Evolutionary conservation across 2,113 vertebrate species (phyloP).

Genomic region (Rhinichthys klamathensis): DNA sequence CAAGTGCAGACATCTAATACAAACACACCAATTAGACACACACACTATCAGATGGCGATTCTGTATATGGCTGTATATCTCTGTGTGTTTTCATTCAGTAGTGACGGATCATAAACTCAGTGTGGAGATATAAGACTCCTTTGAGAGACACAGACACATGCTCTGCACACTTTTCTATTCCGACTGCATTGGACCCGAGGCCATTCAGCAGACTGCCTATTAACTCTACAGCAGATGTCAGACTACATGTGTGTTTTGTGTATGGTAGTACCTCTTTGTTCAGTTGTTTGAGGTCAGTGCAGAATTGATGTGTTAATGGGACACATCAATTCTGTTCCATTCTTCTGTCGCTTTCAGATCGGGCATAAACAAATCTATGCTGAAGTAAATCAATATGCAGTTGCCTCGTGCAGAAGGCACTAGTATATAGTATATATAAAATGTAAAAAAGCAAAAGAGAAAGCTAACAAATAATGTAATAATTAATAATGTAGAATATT

Average conservation of each 20-base stretch:
- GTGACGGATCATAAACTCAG: slow-evolving; percentile 33
- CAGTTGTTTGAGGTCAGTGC: slow-evolving; percentile 7
- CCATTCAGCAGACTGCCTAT: slow-evolving; percentile 6
- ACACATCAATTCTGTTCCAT: slow-evolving; percentile 35
- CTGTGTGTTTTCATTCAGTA: slow-evolving; percentile 31
- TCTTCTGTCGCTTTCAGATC: slow-evolving; percentile 11
- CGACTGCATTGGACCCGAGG: not conserved
- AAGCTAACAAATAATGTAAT: not conserved
- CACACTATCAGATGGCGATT: not conserved
- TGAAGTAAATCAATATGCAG: slow-evolving; percentile 2
- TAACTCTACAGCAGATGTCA: slow-evolving; percentile 40
- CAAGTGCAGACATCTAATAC: not conserved
- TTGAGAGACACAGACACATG: slow-evolving; percentile 6
- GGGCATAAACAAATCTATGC: not conserved
- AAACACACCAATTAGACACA: not conserved
- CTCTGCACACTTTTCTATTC: slow-evolving; percentile 14
- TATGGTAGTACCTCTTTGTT: not conserved
- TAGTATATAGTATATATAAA: not conserved
- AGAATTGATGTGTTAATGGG: slow-evolving; percentile 9
- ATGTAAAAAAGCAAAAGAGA: not conserved
- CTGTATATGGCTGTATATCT: not conserved
- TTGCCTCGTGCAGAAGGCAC: not conserved
- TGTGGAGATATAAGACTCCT: slow-evolving; percentile 26
- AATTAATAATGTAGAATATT: not conserved
- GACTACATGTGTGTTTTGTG: slow-evolving; percentile 9